Conservation (phyloP, 2,797 vertebrate species). For the Pelobates cultripes region DNA sequence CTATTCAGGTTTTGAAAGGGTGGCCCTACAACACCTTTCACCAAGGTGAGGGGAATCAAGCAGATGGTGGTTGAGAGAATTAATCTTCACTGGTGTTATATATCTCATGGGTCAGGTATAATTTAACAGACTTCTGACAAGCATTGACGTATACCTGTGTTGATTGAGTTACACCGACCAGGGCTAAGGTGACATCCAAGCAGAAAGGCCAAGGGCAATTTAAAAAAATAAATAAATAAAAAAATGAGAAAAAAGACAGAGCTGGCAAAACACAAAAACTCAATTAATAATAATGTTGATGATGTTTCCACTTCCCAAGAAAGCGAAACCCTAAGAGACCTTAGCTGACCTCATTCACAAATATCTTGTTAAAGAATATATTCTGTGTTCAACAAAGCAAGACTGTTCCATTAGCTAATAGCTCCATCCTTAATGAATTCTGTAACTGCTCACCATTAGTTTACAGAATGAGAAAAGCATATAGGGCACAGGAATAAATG, state of each 20-base stretch:
- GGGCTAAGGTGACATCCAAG: conserved; percentile 50
- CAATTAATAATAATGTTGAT: conserved; percentile 53
- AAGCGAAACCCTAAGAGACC: conserved; percentile 44
- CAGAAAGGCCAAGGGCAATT: conserved; percentile 36
- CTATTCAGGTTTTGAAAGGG: neutral
- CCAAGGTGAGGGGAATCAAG: conserved; percentile 47
- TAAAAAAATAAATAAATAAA: conserved; percentile 25
- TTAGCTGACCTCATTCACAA: conserved; percentile 30
- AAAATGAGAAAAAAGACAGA: neutral
- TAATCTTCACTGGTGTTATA: conserved; percentile 53
- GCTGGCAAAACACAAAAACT: conserved; percentile 31
- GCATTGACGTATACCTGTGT: conserved; percentile 35
- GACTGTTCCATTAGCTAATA: conserved; percentile 52
- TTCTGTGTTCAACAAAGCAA: conserved; percentile 45
- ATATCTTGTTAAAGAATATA: conserved; percentile 39
- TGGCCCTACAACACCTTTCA: conserved; percentile 45
- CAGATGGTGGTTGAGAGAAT: conserved; percentile 50
- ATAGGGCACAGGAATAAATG: too few species aligned
- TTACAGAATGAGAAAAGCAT: neutral
- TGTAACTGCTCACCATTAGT: neutral
- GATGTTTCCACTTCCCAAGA: conserved; percentile 50
- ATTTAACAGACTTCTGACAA: conserved; percentile 50
- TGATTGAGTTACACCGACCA: conserved; percentile 49
- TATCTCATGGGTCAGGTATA: conserved; percentile 48
- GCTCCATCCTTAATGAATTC: conserved; percentile 36